Evolutionary conservation across 2,888 invertebrate genomes (phyloP), one percentile per base, ranked within the genome.

Genomic region (Nudaria mundana): DNA sequence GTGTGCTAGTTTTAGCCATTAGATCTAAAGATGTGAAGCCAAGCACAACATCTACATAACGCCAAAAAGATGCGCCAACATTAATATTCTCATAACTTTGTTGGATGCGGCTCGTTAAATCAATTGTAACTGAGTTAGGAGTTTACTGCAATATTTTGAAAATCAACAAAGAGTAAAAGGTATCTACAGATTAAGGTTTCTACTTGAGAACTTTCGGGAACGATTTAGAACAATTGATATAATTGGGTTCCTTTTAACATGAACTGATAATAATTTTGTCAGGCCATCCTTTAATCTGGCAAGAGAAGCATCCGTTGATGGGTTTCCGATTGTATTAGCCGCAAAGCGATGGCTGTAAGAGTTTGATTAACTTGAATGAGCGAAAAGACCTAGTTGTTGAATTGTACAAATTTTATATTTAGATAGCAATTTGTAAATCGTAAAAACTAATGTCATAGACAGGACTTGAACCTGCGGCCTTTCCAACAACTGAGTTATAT

Each of bases 241-340:
- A 22, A 44, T 49, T 51, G 46, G 29, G 12, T 31, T 37, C 43
- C 43, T 52, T 63, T 60, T 48, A 60, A 44, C 57, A 53, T 31
- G 40, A 75, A 71, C 66, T 48, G 59, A 57, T 56, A 58, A 62
- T 75, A 73, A 76, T 54, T 61, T 52, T 43, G 69, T 72, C 71
- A 71, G 63, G 55, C 61, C 58, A 68, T 69, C 66, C 69, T 77
- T 76, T 79, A 77, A 79, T 73, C 71, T 62, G 67, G 52, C 59
- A 48, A 51, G 56, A 59, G 65, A 63, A 66, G 66, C 72, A 71
- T 70, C 68, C 69, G 68, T 56, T 77, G 77, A 82, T 83, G 81
- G 81, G 77, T 84, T 84, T 77, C 80, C 81, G 75, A 83, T 83
- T 81, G 71, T 68, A 81, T 81, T 83, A 82, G 64, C 73, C 76